Percentiles rank a stretch among this genome's conserved stretches.
Conservation (phyloP, 2,797 vertebrate genomes). For the Sebastes baramenuke region DNA sequence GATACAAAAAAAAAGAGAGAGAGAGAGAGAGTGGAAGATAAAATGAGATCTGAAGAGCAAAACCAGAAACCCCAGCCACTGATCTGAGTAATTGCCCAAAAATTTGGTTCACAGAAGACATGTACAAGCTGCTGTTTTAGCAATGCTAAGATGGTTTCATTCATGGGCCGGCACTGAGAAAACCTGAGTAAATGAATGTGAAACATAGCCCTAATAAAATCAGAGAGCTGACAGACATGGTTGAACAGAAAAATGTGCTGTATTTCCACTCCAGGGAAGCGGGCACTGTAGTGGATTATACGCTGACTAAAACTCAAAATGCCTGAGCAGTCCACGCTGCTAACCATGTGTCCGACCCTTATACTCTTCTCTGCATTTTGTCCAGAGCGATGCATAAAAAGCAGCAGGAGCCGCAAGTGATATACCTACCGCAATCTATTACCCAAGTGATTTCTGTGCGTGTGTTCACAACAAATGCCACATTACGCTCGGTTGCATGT, state of each 20-base stretch:
- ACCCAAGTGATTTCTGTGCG: constrained; percentile 26
- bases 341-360: constrained; percentile 66
- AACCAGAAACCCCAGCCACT: constrained; percentile 68
- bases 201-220: constrained; percentile 82
- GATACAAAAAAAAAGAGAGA: constrained; percentile 60
- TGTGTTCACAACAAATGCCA: constrained; percentile 48
- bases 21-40: constrained; percentile 12
- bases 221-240: constrained; percentile 81
- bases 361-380: constrained; percentile 40
- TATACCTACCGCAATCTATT: constrained; percentile 39
- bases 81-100: constrained; percentile 84
- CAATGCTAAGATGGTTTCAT: constrained; percentile 79
- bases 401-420: constrained; percentile 17
- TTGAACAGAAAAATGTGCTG: constrained; percentile 74
- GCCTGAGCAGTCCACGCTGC: constrained; percentile 59
- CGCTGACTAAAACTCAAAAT: constrained; percentile 78
- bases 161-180: constrained; percentile 59
- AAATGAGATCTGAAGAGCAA: constrained; percentile 64
- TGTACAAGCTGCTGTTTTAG: constrained; percentile 78
- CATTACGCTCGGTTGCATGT: constrained; percentile 42
- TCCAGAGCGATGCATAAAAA: constrained; percentile 42
- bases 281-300: constrained; percentile 75
- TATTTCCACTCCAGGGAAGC: constrained; percentile 67
- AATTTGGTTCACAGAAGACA: constrained; percentile 79
- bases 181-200: constrained; percentile 80